Base-by-base conservation (phyloP, 2,113 vertebrate species). In the Xenopus laevis region DNA sequence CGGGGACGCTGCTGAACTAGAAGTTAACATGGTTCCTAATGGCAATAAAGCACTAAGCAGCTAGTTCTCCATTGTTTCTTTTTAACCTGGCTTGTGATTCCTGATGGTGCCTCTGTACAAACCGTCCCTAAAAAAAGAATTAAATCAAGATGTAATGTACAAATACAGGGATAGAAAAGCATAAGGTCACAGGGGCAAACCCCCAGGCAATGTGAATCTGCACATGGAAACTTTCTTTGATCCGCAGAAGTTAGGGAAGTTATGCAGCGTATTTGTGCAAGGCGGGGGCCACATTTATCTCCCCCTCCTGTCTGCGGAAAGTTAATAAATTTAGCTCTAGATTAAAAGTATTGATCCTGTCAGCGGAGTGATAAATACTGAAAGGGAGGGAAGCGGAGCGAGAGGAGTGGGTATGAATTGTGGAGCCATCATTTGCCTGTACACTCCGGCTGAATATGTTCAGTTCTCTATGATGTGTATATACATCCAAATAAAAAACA, bases 251-350 rank as follows among this genome's bases (percentile, higher is more conserved):
- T 75, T 75, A 69, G 73, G 21, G 13, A 53, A 75, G 73, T 61
- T 62, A 16, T 68, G 72, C 23, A 61, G 66, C 44, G 58, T 55
- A 59, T 21, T 21, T 53, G 65, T 30, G 55, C 10, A 45, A 61
- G 65, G 58, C 65, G 45, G 65, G 73, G 73, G 65, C 68, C 58
- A 63, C 73, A 75, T 75, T 75, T 75, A 62, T 75, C 73, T 68
- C 73, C 65, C 65, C 65, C 72, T 74, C 65, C 72, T 74, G 65
- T 74, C 72, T 68, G 13, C 21, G 65, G 57, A 75, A 68, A 75
- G 73, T 75, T 75, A 75, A 75, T 75, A 75, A 75, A 75, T 75
- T 75, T 75, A 68, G 73, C 73, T 75, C 73, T 75, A 75, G 73
- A 75, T 75, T 75, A 75, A 75, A 75, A 75, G 65, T 75, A 75